Percentiles rank a stretch among this genome's conserved stretches.
These are phyloP conservation scores for Denticeps clupeoides DNA, from an alignment of 2,797 vertebrate species.

Conservation along the genomic window DNA sequence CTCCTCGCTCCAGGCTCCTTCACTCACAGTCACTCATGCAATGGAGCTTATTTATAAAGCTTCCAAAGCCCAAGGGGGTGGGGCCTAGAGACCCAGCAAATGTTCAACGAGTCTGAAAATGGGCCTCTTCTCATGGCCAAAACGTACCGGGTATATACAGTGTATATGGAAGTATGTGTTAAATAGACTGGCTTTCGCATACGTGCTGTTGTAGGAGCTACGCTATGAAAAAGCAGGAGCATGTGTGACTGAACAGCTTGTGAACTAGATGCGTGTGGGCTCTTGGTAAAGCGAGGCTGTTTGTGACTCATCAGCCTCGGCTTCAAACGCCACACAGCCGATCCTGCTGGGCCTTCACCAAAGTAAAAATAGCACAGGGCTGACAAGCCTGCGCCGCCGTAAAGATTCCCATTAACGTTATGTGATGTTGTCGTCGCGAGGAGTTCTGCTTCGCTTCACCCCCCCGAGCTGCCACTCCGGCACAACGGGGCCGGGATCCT, in stretches of 20 bases:
- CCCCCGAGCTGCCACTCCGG: too few species aligned
- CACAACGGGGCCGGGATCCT: too few species aligned
- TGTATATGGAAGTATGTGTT: too few species aligned
- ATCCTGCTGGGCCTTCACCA: slow-evolving; percentile 48
- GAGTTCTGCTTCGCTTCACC: too few species aligned
- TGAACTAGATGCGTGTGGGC: slow-evolving; percentile 52
- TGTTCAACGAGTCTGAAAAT: neutral
- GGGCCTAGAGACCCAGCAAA: neutral
- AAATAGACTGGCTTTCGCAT: slow-evolving; percentile 44
- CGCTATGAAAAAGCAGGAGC: slow-evolving; percentile 36
- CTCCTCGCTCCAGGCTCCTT: neutral
- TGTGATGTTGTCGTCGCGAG: too few species aligned
- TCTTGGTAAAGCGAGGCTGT: slow-evolving; percentile 42
- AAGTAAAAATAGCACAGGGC: slow-evolving; percentile 53
- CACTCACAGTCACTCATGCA: neutral
- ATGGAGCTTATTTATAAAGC: neutral
- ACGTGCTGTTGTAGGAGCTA: slow-evolving; percentile 33
- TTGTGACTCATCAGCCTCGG: slow-evolving; percentile 53
- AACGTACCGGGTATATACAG: too few species aligned
- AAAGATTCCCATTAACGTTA: slow-evolving; percentile 47
- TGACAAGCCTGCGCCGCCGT: slow-evolving; percentile 44
- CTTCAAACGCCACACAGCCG: slow-evolving; percentile 49
- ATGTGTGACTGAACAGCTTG: slow-evolving; percentile 52
- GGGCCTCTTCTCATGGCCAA: neutral
- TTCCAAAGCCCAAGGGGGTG: neutral